phyloP scores from a whole-genome alignment of 1,140 invertebrate genomes.

The Pteromalus puparum region DNA sequence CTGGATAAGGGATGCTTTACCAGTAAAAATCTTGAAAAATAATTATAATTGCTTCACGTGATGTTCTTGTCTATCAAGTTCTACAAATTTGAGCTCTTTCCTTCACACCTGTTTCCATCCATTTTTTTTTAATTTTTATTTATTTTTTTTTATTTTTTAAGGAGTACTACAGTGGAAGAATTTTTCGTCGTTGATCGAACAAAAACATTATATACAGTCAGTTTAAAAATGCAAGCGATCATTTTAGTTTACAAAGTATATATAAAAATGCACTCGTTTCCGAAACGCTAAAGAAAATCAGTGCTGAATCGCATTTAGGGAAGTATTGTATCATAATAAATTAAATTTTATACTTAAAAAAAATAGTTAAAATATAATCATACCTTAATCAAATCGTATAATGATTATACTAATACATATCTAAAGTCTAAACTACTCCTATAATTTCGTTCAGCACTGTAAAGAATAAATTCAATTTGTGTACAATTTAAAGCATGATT shows the following conservation, averaged over 20 bases:
- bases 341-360: background rate
- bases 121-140: background rate
- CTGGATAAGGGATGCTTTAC: constrained; percentile 10
- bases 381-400: background rate
- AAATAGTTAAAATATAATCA: background rate
- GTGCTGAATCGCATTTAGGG: background rate
- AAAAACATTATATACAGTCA: constrained; percentile 46
- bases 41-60: constrained; percentile 8
- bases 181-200: constrained; percentile 31
- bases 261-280: background rate
- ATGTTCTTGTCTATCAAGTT: constrained; percentile 4
- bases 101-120: background rate
- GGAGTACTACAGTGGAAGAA: constrained; percentile 37
- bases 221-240: constrained; percentile 37
- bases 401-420: background rate
- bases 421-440: background rate
- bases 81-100: constrained; percentile 28
- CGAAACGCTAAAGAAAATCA: background rate
- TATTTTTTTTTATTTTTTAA: constrained; percentile 25
- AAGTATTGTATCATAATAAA: background rate
- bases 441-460: background rate
- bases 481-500: background rate
- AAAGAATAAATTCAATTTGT: background rate
- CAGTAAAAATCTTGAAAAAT: constrained; percentile 20
- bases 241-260: background rate